These are phyloP conservation scores for Luidia sarsii DNA, from an alignment of 53 echinoderm and acorn worm genomes.

Conservation along the genomic window DNA sequence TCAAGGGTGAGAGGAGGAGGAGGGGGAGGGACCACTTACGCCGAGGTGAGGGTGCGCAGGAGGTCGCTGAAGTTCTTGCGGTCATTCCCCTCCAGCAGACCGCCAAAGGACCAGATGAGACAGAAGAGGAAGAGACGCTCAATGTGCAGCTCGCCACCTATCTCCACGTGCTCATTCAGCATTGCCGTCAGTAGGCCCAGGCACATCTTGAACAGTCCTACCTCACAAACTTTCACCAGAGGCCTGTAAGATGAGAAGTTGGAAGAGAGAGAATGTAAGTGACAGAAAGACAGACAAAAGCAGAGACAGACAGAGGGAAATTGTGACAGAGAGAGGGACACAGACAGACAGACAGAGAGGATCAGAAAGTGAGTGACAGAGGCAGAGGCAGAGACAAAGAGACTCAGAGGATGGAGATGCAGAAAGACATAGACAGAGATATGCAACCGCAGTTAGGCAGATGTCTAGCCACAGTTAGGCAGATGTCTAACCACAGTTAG, in stretches of 20 bases:
- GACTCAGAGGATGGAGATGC: too few relatives aligned
- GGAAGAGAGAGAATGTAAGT: background rate
- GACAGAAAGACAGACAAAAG: too few relatives aligned
- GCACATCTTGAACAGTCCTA: slow-evolving; percentile 89
- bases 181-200: slow-evolving; percentile 95
- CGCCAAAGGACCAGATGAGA: slow-evolving; percentile 98
- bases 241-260: slow-evolving; percentile 61
- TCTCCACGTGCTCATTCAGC: slow-evolving; percentile 92
- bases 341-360: too few relatives aligned
- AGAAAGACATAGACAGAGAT: too few relatives aligned
- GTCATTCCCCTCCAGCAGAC: slow-evolving; percentile 85
- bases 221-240: slow-evolving; percentile 75
- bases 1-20: too few relatives aligned
- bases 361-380: too few relatives aligned
- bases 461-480: too few relatives aligned
- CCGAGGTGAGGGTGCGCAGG: slow-evolving; percentile 88
- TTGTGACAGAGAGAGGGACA: too few relatives aligned
- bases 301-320: too few relatives aligned
- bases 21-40: slow-evolving; percentile 66
- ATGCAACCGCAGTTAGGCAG: too few relatives aligned
- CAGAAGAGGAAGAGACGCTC: slow-evolving; percentile 95
- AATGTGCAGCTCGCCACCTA: slow-evolving; percentile 97
- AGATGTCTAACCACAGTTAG: too few relatives aligned
- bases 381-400: too few relatives aligned
- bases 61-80: slow-evolving; percentile 97